Evolutionary conservation across 1,140 invertebrate species (phyloP).

Genomic region (Vanessa tameamea): DNA sequence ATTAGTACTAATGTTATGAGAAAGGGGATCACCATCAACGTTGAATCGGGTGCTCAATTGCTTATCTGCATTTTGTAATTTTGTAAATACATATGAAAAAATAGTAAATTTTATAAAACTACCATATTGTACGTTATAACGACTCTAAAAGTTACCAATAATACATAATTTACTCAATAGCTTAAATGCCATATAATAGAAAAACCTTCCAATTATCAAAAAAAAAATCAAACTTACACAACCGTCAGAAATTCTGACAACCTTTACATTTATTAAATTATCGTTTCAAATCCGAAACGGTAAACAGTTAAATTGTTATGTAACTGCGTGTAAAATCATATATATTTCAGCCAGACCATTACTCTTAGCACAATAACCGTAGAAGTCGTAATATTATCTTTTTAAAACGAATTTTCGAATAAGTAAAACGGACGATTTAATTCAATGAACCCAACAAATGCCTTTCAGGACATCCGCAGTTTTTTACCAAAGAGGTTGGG

Average conservation of each 20-base stretch:
- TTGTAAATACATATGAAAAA: too few relatives aligned
- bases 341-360: slow-evolving; percentile 18
- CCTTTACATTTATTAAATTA: neutral
- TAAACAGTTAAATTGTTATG: neutral
- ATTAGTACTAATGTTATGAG: neutral
- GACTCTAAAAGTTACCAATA: too few relatives aligned
- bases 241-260: neutral
- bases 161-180: too few relatives aligned
- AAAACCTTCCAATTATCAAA: too few relatives aligned
- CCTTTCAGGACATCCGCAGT: slow-evolving; percentile 33
- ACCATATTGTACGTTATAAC: too few relatives aligned
- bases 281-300: neutral
- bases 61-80: too few relatives aligned
- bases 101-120: too few relatives aligned
- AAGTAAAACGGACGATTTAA: slow-evolving; percentile 34
- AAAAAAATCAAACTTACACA: too few relatives aligned
- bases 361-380: slow-evolving; percentile 11
- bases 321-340: slow-evolving; percentile 7
- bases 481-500: slow-evolving; percentile 27
- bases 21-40: neutral
- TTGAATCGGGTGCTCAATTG: neutral
- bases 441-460: slow-evolving; percentile 33
- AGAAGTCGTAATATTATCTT: slow-evolving; percentile 11
- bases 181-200: too few relatives aligned
- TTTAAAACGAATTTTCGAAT: slow-evolving; percentile 26